Evolutionary conservation across 2,113 vertebrate species (phyloP), one percentile per base, ranked within the genome.

Genomic region (Phylloscopus whistleri): DNA sequence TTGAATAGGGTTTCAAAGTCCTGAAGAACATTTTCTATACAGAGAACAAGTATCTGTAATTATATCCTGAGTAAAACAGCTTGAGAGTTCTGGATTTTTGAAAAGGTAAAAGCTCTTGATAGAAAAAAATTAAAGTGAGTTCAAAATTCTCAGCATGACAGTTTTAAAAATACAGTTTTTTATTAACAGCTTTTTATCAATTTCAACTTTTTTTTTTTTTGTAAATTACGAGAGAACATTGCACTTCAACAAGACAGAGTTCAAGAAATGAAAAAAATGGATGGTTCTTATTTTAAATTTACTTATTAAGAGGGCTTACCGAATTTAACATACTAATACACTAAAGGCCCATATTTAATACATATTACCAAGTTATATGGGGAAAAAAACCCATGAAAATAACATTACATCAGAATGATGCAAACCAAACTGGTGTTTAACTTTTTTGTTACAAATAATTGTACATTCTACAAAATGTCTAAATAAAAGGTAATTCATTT

Each of bases 301-400:
- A 12, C 1, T 6, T 66, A 16, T 43, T n/a, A 53, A 4, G 7
- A 11, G 49, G 3, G 2, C 15, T 82, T 73, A 60, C 15, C 22
- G 31, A 41, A 59, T 75, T 82, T 67, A 63, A 58, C 2, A 16
- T 37, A 9, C 1, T 24, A 64, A 30, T 48, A 22, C 8, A 64
- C 1, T 4, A 75, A 52, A 5, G 3, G 5, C 6, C 11, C 13
- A 27, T 56, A 39, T 43, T 59, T 52, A 39, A 72, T 64, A 76
- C 20, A 43, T 51, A 17, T 81, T 66, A n/a, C 3, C 19, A 69
- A 52, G 30, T 48, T 17, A 43, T 13, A 39, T 27, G 24, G 10
- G 8, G 6, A 1, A 12, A 51, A 16, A 46, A 33, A 26, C 1
- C 1, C 35, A 41, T 3, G 7, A 43, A 21, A 68, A 2, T 74